Evolutionary conservation across 2,888 invertebrate species (phyloP).

Genomic region (Selenia dentaria): DNA sequence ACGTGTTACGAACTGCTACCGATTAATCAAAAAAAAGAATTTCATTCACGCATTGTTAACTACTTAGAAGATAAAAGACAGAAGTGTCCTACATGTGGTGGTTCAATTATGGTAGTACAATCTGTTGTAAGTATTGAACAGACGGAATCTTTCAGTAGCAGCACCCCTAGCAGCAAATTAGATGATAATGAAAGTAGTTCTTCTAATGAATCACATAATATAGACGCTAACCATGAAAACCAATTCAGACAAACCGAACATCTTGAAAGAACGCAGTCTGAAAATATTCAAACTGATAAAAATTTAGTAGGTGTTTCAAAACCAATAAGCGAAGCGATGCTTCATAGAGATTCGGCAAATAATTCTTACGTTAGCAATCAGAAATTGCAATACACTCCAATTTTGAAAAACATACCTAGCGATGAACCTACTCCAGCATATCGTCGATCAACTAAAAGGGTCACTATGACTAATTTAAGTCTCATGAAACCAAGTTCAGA

Average conservation of each 20-base stretch:
- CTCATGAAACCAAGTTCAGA: constrained; percentile 36
- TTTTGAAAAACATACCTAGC: constrained; percentile 50
- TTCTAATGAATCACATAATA: constrained; percentile 12
- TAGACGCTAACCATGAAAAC: not conserved
- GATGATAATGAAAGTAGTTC: constrained; percentile 1
- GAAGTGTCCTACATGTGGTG: constrained; percentile 80
- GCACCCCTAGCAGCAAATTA: not conserved
- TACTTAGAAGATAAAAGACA: constrained; percentile 77
- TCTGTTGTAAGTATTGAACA: constrained; percentile 38
- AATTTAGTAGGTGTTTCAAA: constrained; percentile 1
- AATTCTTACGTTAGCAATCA: constrained; percentile 20
- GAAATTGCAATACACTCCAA: constrained; percentile 41
- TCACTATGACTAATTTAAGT: constrained; percentile 57
- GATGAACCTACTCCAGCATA: constrained; percentile 24
- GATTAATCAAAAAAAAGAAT: constrained; percentile 81
- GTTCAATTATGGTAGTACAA: constrained; percentile 62
- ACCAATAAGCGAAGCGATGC: constrained; percentile 17
- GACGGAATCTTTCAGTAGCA: constrained; percentile 13
- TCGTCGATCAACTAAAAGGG: constrained; percentile 56
- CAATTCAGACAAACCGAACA: constrained; percentile 6
- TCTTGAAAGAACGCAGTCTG: constrained; percentile 4
- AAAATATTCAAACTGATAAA: constrained; percentile 1
- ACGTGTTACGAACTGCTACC: constrained; percentile 82
- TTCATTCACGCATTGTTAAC: constrained; percentile 78
- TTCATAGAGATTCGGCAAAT: constrained; percentile 7